A percentile compares a stretch with the other conserved stretches of the same genome.
Conservation (phyloP, 2,113 vertebrate genomes). For the Amphiprion ocellaris region DNA sequence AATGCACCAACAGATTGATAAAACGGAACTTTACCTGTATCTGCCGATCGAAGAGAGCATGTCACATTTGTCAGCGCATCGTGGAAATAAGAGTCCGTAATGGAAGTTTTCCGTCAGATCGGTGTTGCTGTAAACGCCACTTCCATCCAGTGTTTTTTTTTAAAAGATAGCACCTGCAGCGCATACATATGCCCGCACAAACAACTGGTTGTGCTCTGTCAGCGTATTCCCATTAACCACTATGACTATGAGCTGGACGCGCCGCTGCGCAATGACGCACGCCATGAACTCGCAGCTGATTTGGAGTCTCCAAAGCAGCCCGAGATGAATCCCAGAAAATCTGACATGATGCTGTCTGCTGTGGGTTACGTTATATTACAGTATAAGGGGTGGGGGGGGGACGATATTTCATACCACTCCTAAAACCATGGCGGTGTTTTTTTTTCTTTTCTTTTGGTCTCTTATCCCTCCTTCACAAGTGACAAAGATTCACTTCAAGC, state of each 20-base stretch:
- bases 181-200: constrained; percentile 48
- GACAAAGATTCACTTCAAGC: background rate
- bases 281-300: constrained; percentile 55
- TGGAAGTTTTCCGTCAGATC: constrained; percentile 26
- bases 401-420: background rate
- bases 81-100: constrained; percentile 51
- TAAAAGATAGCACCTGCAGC: constrained; percentile 59
- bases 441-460: background rate
- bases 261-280: constrained; percentile 80
- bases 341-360: constrained; percentile 12
- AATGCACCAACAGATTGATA: background rate
- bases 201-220: constrained; percentile 73
- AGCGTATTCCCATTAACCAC: constrained; percentile 64
- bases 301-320: constrained; percentile 63
- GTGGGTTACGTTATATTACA: constrained; percentile 1
- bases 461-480: background rate
- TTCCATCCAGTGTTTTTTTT: constrained; percentile 49
- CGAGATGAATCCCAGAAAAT: constrained; percentile 34
- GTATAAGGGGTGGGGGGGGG: background rate
- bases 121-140: background rate
- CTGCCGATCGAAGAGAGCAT: constrained; percentile 39
- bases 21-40: constrained; percentile 69
- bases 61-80: constrained; percentile 57
- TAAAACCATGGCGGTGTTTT: background rate
- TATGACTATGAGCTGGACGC: constrained; percentile 48